Evolutionary conservation across 2,113 vertebrate genomes (phyloP).

Genomic region (Embiotoca jacksoni): DNA sequence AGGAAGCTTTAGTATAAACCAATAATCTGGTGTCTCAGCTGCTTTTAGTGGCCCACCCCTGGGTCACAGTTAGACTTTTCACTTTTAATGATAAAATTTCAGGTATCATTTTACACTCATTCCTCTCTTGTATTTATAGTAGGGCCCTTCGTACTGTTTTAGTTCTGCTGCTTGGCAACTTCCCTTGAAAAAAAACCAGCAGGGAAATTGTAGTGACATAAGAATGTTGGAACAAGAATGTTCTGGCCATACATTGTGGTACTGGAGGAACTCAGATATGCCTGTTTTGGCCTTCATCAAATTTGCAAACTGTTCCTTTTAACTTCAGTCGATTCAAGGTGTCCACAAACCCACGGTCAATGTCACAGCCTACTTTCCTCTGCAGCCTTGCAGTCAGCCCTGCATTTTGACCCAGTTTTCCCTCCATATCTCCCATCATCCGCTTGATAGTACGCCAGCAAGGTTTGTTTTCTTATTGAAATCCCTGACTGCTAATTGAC

Average conservation of each 20-base stretch:
- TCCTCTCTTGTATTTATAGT: slow-evolving; percentile 22
- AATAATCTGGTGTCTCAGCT: slow-evolving; percentile 60
- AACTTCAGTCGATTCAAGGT: not conserved
- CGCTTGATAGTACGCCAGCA: slow-evolving; percentile 4
- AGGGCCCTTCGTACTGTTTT: not conserved
- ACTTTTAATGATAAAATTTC: slow-evolving; percentile 6
- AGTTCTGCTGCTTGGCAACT: not conserved
- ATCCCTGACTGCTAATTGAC: slow-evolving; percentile 12
- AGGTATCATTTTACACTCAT: slow-evolving; percentile 16
- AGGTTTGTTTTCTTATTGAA: slow-evolving; percentile 1
- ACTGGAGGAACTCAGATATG: not conserved
- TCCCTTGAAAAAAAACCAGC: not conserved
- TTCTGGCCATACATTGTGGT: too few relatives aligned
- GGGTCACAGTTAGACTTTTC: slow-evolving; percentile 3
- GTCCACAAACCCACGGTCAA: not conserved
- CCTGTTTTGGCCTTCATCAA: not conserved
- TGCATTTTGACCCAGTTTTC: slow-evolving; percentile 43
- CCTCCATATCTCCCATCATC: slow-evolving; percentile 8
- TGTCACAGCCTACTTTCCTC: slow-evolving; percentile 7
- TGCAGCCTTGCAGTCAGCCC: slow-evolving; percentile 19
- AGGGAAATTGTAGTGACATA: too few relatives aligned
- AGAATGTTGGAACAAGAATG: too few relatives aligned
- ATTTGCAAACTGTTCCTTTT: slow-evolving; percentile 8
- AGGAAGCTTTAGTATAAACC: slow-evolving; percentile 48
- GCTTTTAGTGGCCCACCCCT: slow-evolving; percentile 21